A percentile compares a stretch with the other conserved stretches of the same genome.
phyloP scores from a whole-genome alignment of 2,888 invertebrate genomes.

The Oegoconia quadripuncta region DNA sequence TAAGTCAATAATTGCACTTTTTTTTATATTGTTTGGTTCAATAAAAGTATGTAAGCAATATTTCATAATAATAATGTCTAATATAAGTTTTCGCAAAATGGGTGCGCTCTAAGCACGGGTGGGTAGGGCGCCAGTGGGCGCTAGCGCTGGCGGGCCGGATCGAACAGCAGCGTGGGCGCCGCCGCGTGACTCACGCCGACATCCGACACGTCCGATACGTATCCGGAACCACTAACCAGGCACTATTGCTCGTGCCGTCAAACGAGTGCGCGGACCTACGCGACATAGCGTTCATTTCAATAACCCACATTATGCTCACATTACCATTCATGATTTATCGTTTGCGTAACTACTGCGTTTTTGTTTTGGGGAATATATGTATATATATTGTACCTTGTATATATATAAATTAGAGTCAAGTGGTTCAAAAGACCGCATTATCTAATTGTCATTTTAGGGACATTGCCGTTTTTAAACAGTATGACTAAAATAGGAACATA shows the following conservation, averaged over 20 bases:
- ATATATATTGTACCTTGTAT: too few species aligned
- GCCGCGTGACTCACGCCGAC: slow-evolving; percentile 77
- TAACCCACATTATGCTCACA: slow-evolving; percentile 42
- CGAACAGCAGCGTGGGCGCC: slow-evolving; percentile 46
- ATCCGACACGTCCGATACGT: slow-evolving; percentile 79
- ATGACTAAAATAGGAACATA: too few species aligned
- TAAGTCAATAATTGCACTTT: too few species aligned
- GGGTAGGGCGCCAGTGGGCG: slow-evolving; percentile 39
- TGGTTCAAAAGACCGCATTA: too few species aligned
- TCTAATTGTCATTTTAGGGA: too few species aligned
- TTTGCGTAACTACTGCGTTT: slow-evolving; percentile 10
- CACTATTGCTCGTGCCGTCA: slow-evolving; percentile 56
- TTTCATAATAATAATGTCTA: neutral
- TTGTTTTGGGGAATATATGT: too few species aligned
- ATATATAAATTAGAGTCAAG: too few species aligned
- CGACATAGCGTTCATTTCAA: slow-evolving; percentile 53
- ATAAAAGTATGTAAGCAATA: neutral
- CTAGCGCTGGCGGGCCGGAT: slow-evolving; percentile 26
- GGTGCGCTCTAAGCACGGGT: too few species aligned
- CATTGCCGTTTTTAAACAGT: too few species aligned
- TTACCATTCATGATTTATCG: slow-evolving; percentile 31
- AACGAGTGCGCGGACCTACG: slow-evolving; percentile 56
- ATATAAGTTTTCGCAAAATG: slow-evolving; percentile 1
- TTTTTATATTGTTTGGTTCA: too few species aligned
- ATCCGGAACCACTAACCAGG: slow-evolving; percentile 77